These are phyloP conservation scores for Palloptera scutellata DNA, from an alignment of 2,888 invertebrate species.

Conservation along the genomic window DNA sequence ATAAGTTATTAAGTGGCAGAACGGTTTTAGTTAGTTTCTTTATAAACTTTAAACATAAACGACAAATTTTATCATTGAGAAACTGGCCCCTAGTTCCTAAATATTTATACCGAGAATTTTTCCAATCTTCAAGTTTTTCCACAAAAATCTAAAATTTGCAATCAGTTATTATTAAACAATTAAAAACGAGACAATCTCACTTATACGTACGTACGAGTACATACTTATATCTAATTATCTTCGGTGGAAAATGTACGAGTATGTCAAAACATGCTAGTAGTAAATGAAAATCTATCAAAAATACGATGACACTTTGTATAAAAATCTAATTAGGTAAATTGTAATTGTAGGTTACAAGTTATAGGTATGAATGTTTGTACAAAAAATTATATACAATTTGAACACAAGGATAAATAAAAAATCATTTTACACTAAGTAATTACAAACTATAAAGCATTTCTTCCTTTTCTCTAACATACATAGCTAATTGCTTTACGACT, in stretches of 20 bases:
- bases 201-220: too few relatives aligned
- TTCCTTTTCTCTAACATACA: not conserved
- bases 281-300: not conserved
- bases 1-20: too few relatives aligned
- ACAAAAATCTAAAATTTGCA: too few relatives aligned
- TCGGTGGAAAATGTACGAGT: not conserved
- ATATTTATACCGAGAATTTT: too few relatives aligned
- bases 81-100: too few relatives aligned
- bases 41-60: too few relatives aligned
- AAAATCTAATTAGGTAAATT: not conserved
- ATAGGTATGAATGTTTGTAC: not conserved
- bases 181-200: too few relatives aligned
- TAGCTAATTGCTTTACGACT: conserved; percentile 41
- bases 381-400: not conserved
- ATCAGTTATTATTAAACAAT: too few relatives aligned
- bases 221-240: too few relatives aligned
- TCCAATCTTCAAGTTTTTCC: too few relatives aligned
- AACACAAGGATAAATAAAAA: not conserved
- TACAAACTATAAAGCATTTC: conserved; percentile 9
- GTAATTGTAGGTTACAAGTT: not conserved
- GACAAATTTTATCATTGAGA: too few relatives aligned
- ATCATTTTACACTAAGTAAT: not conserved
- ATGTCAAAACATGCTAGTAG: conserved; percentile 3
- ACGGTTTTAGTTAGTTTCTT: too few relatives aligned
- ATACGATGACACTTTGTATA: not conserved